Percentiles rank a stretch among this genome's conserved stretches.
These are phyloP conservation scores for Gnatocerus cornutus DNA, from an alignment of 2,888 invertebrate species.

Conservation along the genomic window DNA sequence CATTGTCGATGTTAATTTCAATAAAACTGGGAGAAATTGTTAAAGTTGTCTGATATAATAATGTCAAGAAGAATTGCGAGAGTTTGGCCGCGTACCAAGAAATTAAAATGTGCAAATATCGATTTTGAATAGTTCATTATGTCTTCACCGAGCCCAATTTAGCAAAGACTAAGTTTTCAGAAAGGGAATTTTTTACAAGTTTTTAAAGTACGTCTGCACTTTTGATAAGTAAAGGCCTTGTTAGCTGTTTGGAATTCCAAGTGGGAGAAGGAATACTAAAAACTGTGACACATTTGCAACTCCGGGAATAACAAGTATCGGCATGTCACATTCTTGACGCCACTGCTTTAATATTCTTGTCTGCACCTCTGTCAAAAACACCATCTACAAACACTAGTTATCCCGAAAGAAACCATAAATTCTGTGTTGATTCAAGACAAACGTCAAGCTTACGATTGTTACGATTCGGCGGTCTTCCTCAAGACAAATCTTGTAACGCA, in stretches of 20 bases:
- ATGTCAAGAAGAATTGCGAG: constrained; percentile 18
- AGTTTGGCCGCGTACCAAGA: constrained; percentile 12
- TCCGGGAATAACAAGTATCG: constrained; percentile 34
- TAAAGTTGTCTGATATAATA: constrained; percentile 36
- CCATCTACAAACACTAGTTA: constrained; percentile 12
- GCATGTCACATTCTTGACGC: constrained; percentile 5
- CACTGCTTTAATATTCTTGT: constrained; percentile 12
- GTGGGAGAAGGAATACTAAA: constrained; percentile 21
- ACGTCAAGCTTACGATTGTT: background rate
- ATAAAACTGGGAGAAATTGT: constrained; percentile 50
- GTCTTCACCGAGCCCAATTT: background rate
- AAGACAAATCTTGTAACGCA: constrained; percentile 19
- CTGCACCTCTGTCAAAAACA: constrained; percentile 3
- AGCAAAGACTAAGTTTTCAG: background rate
- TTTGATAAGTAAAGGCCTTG: constrained; percentile 15
- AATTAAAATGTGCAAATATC: constrained; percentile 2
- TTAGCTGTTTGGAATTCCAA: constrained; percentile 9
- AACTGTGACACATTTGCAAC: constrained; percentile 34
- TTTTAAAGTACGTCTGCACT: constrained; percentile 12
- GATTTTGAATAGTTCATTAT: background rate
- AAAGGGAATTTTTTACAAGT: constrained; percentile 1
- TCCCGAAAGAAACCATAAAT: background rate
- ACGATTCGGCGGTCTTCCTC: constrained; percentile 13
- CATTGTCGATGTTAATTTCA: constrained; percentile 57
- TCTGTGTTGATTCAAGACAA: constrained; percentile 19